Base-by-base conservation (phyloP, 2,888 invertebrate genomes). In the Lamproptera curius region DNA sequence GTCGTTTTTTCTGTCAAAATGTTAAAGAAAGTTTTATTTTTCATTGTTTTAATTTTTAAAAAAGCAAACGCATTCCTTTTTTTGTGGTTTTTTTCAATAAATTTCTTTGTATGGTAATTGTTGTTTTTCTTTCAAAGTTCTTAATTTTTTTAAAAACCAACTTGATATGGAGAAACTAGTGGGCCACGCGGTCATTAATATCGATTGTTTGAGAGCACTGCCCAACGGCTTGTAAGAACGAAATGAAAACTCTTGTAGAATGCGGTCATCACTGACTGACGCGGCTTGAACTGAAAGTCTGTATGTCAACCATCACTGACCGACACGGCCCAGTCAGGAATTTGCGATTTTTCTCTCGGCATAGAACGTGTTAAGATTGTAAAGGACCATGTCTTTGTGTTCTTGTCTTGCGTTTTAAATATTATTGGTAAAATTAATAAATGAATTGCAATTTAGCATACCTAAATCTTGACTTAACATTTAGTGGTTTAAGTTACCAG, bases 241-340 rank as follows among this genome's bases (percentile, higher is more conserved):
- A 13, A 33, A 11, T 33, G 2, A 33, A 33, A 11, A 33, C 33
- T 11, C 33, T 33, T 33, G n/a, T 11, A 33, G 11, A 33, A 33
- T 13, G 33, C 33, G n/a, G 33, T 33, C 33, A 33, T 4, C 33
- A 33, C 33, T 33, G 33, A 33, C 33, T n/a, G 33, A 33, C 33
- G 33, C 33, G 33, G 4, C 33, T n/a, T n/a, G n/a, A 11, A 11
- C 33, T 4, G 33, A 33, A 33, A 33, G 33, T 33, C 33, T 33
- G n/a, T n/a, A 8, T 33, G 33, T 33, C 33, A n/a, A 33, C 33
- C 33, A 33, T 33, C 33, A 33, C 33, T 33, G 33, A 33, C 33
- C 33, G 33, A 33, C 33, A n/a, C 33, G 4, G 33, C 33, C 33
- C n/a, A n/a, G n/a, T 8, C 4, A 33, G 33, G 33, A 33, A 33